Base-by-base conservation (phyloP, 1,140 invertebrate genomes). In the Conopomorpha cramerella region DNA sequence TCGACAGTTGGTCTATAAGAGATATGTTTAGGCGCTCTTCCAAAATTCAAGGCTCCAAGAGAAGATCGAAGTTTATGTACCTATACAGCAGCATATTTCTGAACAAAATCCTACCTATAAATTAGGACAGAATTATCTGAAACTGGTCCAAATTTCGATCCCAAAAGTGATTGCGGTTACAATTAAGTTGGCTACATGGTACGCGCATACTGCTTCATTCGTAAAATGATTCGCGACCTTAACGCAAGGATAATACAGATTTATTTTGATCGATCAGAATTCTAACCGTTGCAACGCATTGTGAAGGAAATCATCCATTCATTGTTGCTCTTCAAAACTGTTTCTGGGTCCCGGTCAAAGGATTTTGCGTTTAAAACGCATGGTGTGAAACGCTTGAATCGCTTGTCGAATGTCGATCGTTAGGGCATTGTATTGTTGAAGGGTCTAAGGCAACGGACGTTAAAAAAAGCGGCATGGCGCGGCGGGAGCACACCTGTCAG, bases 401-500 rank as follows among this genome's bases (percentile, higher is more conserved):
- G 19, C 19, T 6, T 4, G 19, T 23, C n/a, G n/a, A 23, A 10
- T 23, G 19, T 4, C 10, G 19, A 10, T 23, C 4, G 4, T 23
- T 23, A 4, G 4, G 10, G 4, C 19, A 23, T 23, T 23, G 4
- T 23, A 10, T 4, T 23, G 4, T 10, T 23, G 4, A 23, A 23
- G 19, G 19, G 10, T 4, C 4, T 23, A 10, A 49, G 46, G 53
- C 56, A 71, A 71, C 63, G 67, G 70, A 74, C 70, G 70, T 74
- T 70, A 51, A 70, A 71, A 76, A 41, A 76, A 76, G 68, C 62
- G 67, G 71, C 19, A 6, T 10, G 19, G 62, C 64, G 66, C 64
- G 64, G 61, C 64, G 59, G 64, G 67, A 70, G 72, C 67, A 63
- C 67, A 72, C 67, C 67, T 76, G 71, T 71, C 65, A 68, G 62